Base-by-base conservation (phyloP, 2,113 vertebrate species). In the Macquaria australasica region DNA sequence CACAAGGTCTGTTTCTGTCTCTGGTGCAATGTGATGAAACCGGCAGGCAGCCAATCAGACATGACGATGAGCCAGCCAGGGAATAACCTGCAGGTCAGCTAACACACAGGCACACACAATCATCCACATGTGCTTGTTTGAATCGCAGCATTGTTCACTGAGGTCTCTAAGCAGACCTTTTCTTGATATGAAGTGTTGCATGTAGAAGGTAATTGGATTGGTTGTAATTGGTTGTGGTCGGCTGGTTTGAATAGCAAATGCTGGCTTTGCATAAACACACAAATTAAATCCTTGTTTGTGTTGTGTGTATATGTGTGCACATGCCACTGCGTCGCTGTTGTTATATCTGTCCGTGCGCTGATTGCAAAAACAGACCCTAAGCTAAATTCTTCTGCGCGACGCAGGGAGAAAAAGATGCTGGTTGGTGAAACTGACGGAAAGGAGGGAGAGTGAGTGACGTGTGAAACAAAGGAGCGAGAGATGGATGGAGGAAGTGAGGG, bases 11-110 rank as follows among this genome's bases (percentile, higher is more conserved):
- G 88, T 80, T 90, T 92, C 93, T 89, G 88, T 92, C 84, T 93
- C 88, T 90, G 89, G 88, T 87, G 94, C 89, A 92, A 91, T 91
- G 92, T 91, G 92, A 95, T 93, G 92, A 95, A 93, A 90, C 86
- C 86, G 84, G 90, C 93, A 87, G 81, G 84, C 89, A 81, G 91
- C 93, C 94, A 95, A 93, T 94, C 91, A 94, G 80, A 90, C 88
- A 73, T 73, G 87, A 91, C 80, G 77, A 90, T 43, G 87, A 91
- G 85, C 89, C 91, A 88, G 89, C 79, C 79, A 51, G 90, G 86
- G 90, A 94, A 87, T 92, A 88, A 95, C 90, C 89, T 77, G 83
- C 81, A 68, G 93, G 94, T 94, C 91, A 89, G 77, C 73, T 45
- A 55, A 87, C 84, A 59, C 84, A 41, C 75, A 34, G 62, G 31